Base-by-base conservation (phyloP, 2,888 invertebrate species). In the Microctonus hyperodae region DNA sequence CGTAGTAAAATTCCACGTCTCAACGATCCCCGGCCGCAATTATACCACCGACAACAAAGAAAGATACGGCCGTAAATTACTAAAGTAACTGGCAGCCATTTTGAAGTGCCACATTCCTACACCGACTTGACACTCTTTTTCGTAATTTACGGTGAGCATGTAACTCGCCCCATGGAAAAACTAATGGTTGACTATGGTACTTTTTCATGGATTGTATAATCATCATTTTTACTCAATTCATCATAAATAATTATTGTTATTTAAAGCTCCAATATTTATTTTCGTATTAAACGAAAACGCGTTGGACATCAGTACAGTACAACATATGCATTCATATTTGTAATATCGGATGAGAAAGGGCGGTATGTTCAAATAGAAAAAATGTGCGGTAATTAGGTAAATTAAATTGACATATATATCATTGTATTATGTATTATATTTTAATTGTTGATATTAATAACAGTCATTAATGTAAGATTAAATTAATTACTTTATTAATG, bases 81-180 rank as follows among this genome's bases (percentile, higher is more conserved):
- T 81, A 81, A 81, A 82, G 82, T 83, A 82, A 82, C 83, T 83
- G 88, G 89, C 89, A 88, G 90, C 90, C 90, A 90, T 90, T 88
- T 90, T 90, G 89, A 89, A 90, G 89, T 90, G 89, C 88, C 88
- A 89, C 89, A 89, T 89, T 90, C 89, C 88, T 83, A 76, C 77
- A 77, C 77, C 70, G 79, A 81, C 80, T 81, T 79, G 81, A 79
- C 81, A 82, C 79, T 81, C 78, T 79, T 81, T 80, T 79, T 79
- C 79, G 76, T 79, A 79, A 80, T 79, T 79, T 80, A 77, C 76
- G 73, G 72, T 72, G 61, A 44, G 61, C 61, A 66, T 66, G 61
- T 66, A 60, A 56, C 40, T 59, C 65, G 22, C 68, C 63, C 60
- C 66, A 60, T 69, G 68, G 65, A 67, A 69, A 67, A 56, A 44